Evolutionary conservation across 2,797 vertebrate genomes (phyloP).

Genomic region (Acipenser ruthenus): DNA sequence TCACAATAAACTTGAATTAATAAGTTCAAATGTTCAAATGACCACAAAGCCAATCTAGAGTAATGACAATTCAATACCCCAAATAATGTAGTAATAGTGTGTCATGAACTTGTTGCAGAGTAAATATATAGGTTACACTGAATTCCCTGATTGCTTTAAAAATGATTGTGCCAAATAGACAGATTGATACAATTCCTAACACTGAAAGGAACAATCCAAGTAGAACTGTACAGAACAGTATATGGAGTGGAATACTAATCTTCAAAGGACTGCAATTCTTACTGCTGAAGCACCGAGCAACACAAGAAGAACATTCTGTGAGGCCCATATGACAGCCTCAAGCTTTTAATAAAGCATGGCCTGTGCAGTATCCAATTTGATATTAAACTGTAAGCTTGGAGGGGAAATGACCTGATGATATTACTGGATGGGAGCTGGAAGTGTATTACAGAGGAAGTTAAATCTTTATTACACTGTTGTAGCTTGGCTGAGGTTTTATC

Average conservation of each 20-base stretch:
- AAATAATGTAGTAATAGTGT: no score
- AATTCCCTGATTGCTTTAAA: no score
- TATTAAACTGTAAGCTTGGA: conserved; percentile 55
- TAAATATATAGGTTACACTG: no score
- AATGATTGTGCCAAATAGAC: no score
- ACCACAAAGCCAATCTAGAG: no score
- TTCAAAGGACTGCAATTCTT: neutral
- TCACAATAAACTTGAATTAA: no score
- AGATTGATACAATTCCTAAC: no score
- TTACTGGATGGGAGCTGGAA: conserved; percentile 25
- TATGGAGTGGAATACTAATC: neutral
- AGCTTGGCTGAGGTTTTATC: conserved; percentile 6
- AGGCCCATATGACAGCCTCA: conserved; percentile 31
- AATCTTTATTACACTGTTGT: conserved; percentile 23
- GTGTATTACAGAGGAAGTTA: conserved; percentile 28
- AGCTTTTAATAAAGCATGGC: conserved; percentile 33
- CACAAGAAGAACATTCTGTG: conserved; percentile 17
- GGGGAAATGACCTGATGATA: conserved; percentile 42
- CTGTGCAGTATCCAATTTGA: conserved; percentile 52
- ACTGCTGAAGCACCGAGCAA: neutral
- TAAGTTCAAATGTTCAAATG: no score
- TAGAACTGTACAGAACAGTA: neutral
- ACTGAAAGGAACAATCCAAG: no score
- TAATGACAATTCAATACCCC: no score
- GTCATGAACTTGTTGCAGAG: no score